A percentile compares a stretch with the other conserved stretches of the same genome.
Evolutionary conservation across 1,140 invertebrate species (phyloP).

Genomic region (Euwallacea similis): DNA sequence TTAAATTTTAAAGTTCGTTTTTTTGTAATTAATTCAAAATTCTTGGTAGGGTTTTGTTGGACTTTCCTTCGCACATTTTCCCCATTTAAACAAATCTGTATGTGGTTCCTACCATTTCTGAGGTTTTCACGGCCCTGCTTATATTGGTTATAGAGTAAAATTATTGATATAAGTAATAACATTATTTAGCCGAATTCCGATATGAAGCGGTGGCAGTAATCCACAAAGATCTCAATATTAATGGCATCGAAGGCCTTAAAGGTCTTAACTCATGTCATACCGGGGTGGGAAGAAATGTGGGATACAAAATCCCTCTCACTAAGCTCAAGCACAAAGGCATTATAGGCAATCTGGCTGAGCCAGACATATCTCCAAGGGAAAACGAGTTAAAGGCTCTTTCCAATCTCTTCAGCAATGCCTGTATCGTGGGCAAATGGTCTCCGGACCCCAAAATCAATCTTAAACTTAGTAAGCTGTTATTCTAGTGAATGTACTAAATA

Average conservation of each 20-base stretch:
- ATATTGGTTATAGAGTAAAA: no score
- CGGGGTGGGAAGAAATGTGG: slow-evolving; percentile 75
- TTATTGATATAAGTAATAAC: background rate
- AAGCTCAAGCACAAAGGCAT: slow-evolving; percentile 71
- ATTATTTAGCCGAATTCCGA: slow-evolving; percentile 64
- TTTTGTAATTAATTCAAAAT: no score
- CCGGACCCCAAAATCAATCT: slow-evolving; percentile 69
- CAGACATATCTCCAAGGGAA: slow-evolving; percentile 69
- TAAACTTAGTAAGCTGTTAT: slow-evolving; percentile 64
- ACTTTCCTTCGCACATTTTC: no score
- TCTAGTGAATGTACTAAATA: background rate
- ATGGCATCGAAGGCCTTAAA: slow-evolving; percentile 64
- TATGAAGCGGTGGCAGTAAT: slow-evolving; percentile 79
- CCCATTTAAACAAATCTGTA: no score
- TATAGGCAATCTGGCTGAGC: slow-evolving; percentile 66
- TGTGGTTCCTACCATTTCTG: no score
- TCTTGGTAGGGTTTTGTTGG: no score
- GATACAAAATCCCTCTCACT: slow-evolving; percentile 75
- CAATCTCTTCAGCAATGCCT: slow-evolving; percentile 73
- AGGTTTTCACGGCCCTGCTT: no score
- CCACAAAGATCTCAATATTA: slow-evolving; percentile 68
- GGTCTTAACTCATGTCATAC: slow-evolving; percentile 79
- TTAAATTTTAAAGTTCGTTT: no score
- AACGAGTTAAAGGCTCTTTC: slow-evolving; percentile 74
- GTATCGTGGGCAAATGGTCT: slow-evolving; percentile 79